Base-by-base conservation (phyloP, 2,113 vertebrate genomes). In the Heterochromis multidens region DNA sequence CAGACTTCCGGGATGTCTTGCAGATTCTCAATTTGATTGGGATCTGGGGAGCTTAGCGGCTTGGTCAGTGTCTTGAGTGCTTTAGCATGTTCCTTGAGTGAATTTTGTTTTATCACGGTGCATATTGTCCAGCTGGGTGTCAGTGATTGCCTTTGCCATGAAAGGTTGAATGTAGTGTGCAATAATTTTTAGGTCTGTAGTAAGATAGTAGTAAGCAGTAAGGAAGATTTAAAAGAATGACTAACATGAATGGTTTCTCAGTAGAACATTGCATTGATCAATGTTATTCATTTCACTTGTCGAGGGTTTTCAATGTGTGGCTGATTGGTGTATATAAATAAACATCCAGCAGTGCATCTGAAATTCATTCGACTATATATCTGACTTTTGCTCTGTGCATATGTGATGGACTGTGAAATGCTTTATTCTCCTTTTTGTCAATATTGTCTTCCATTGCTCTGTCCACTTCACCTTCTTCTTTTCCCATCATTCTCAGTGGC, bases 401-500 rank as follows among this genome's bases (percentile, higher is more conserved):
- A 60, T 87, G 85, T 40, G 88, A 81, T 1, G 43, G 62, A 62
- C 85, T 89, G 2, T 89, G 62, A 74, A 85, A 84, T 16, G 21
- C 29, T 60, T 91, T 89, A 23, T 92, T 91, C 12, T 90, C 83
- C 77, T 93, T 86, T 63, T 90, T 87, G 35, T 93, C 86, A 65
- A 65, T 67, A 56, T 6, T 25, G 9, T 92, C 89, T 70, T 94
- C 87, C 16, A 78, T 62, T 8, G 49, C 67, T 81, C 74, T 88
- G 5, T 92, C 91, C 33, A 92, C 94, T 43, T 88, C 89, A 21
- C 91, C 87, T n/a, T 91, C 93, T 67, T 49, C 92, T 88, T 91
- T 94, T 35, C 89, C 92, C 77, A 95, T 89, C 89, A 89, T 85
- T 80, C 94, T 95, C 62, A 96, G 87, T 2, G 95, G 95, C 90